Evolutionary conservation across 2,888 invertebrate species (phyloP), one percentile per base, ranked within the genome.

Genomic region (Heliconius hortense): DNA sequence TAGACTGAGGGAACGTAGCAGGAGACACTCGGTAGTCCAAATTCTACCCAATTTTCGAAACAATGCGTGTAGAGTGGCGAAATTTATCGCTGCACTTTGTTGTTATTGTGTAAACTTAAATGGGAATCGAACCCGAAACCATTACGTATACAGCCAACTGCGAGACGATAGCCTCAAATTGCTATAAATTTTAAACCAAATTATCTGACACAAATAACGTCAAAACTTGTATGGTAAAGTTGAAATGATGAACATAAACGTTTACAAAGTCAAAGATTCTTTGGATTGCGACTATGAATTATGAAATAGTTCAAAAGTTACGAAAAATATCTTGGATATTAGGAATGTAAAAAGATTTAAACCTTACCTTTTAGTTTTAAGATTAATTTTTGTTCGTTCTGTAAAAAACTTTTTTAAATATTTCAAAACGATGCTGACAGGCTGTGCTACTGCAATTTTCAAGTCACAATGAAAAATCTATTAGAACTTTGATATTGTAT

Each of bases 401-500:
- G 13, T 18, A 31, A n/a, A n/a, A 63, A 31, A 2, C 7, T 69
- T 68, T 15, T n/a, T 56, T 21, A 31, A 56, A 69, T 69, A 56
- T 31, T 56, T 28, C 31, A 53, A 31, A 69, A 69, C 35, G 39
- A 66, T 43, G 66, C 31, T 56, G 13, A 56, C 56, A 69, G 69
- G 7, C 21, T 21, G n/a, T 69, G n/a, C 53, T 53, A 68, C 53
- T 53, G 68, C 69, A 69, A 69, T 53, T 69, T 31, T 56, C 31
- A 56, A n/a, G 53, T 53, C 48, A 31, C 56, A 69, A 56, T 56
- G 31, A 69, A 56, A 69, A 56, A 28, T 69, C 31, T 69, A 56
- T 69, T 56, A 69, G 31, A 69, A 69, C n/a, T 56, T 69, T 26
- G 15, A 13, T 31, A 53, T 68, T 68, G 28, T 64, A 35, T 68